Evolutionary conservation across 2,888 invertebrate genomes (phyloP), one percentile per base, ranked within the genome.

Genomic region (Microchrysa polita): DNA sequence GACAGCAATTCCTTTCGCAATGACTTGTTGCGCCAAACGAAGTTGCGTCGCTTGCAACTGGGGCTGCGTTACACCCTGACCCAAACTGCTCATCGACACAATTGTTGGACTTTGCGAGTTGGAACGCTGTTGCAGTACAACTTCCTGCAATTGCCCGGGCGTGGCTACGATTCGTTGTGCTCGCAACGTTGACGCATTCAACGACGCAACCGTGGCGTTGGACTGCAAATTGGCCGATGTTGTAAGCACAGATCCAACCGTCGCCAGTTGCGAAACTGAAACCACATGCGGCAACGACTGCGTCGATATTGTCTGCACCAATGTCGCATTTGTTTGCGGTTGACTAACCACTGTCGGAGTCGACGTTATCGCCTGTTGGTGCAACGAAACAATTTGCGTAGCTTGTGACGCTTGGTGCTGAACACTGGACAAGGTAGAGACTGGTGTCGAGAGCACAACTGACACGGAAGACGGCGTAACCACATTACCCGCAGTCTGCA

Each of bases 231-330:
- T 80, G 20, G 82, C 80, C 1, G 83, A 81, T 55, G 85, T 80
- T 77, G 87, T 81, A 78, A 86, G 75, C 77, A 85, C 79, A 73
- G 86, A 78, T 77, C 83, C 80, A 76, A 82, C 80, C 75, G 82
- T 81, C 79, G 87, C 81, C 74, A 86, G 76, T 55, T 86, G 83
- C 72, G 87, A 81, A 57, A 86, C 82, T 16, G 85, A 83, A 1
- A 86, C 84, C 42, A 87, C 83, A 77, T 84, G 85, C 0, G 85
- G 83, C 73, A 83, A 67, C 18, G 82, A 78, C 75, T 83, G 84
- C 14, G 82, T 79, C 73, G 81, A 78, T 61, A 83, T 79, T 0
- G 85, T 84, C 73, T 85, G 85, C 2, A 85, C 83, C 69, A 84
- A 79, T 67, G 82, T 82, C 18, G 81, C 81, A 74, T 81, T 78